These are phyloP conservation scores for Pelochelys cantorii DNA, from an alignment of 2,797 vertebrate genomes.

Conservation along the genomic window DNA sequence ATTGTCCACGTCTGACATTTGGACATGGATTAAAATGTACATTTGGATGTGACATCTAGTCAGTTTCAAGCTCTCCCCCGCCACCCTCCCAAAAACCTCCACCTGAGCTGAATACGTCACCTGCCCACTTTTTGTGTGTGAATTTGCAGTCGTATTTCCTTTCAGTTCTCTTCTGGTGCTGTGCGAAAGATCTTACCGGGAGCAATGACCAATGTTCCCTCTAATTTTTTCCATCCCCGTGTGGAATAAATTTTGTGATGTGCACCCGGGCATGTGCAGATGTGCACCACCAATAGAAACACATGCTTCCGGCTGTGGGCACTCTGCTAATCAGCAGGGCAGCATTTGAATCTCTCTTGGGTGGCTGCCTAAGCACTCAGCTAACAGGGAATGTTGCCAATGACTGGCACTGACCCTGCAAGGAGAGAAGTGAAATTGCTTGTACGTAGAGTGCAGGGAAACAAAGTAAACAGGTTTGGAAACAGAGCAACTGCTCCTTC, in stretches of 20 bases:
- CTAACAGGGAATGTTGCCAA: too few relatives aligned
- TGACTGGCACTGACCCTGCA: not conserved
- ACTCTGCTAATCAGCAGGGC: too few relatives aligned
- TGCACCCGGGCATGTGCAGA: too few relatives aligned
- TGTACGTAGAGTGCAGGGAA: not conserved
- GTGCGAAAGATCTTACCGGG: accelerated
- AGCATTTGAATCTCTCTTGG: too few relatives aligned
- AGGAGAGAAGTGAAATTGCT: not conserved
- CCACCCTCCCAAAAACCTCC: too few relatives aligned
- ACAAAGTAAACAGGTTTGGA: not conserved
- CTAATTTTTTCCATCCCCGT: too few relatives aligned
- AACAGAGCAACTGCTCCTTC: not conserved
- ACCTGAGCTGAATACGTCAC: not conserved
- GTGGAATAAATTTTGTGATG: too few relatives aligned
- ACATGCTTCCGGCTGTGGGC: too few relatives aligned
- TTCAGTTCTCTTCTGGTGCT: not conserved
- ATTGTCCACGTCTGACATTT: not conserved
- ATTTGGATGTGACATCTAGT: not conserved
- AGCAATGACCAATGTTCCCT: not conserved
- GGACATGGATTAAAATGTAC: not conserved
- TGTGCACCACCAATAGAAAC: too few relatives aligned
- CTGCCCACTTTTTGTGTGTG: not conserved
- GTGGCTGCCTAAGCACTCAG: too few relatives aligned
- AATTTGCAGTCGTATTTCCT: not conserved
- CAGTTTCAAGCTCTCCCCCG: not conserved